Evolutionary conservation across 2,113 vertebrate species (phyloP).

Genomic region (Crypturellus undulatus): DNA sequence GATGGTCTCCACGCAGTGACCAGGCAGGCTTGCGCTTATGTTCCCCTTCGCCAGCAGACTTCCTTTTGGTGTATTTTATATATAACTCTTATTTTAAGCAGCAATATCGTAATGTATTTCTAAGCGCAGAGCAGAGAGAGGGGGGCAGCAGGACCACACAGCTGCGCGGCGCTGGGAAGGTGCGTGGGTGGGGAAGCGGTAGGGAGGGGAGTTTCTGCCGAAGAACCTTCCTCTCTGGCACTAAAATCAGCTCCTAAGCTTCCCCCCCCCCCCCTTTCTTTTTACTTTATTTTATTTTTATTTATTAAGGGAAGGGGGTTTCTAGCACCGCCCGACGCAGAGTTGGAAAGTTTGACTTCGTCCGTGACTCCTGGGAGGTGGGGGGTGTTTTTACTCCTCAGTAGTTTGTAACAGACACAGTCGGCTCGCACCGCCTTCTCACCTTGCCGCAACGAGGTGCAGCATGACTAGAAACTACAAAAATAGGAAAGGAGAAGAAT

Average conservation of each 20-base stretch:
- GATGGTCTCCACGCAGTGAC: accelerated
- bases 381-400: background rate
- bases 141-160: background rate
- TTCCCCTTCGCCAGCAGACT: background rate
- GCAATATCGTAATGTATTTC: background rate
- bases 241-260: too few relatives aligned
- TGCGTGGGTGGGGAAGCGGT: background rate
- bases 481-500: background rate
- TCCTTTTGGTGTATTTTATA: too few relatives aligned
- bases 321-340: background rate
- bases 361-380: too few relatives aligned
- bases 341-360: background rate
- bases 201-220: background rate
- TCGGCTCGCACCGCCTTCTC: background rate
- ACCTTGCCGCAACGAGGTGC: background rate
- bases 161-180: background rate
- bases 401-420: background rate
- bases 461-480: background rate
- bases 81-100: background rate
- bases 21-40: background rate
- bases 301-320: background rate
- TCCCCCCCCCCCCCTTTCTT: too few relatives aligned
- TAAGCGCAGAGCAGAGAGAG: background rate
- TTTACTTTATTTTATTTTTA: too few relatives aligned
- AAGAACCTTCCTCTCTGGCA: background rate